A percentile compares a stretch with the other conserved stretches of the same genome.
These are phyloP conservation scores for Osmerus eperlanus DNA, from an alignment of 2,113 vertebrate genomes.

Conservation along the genomic window DNA sequence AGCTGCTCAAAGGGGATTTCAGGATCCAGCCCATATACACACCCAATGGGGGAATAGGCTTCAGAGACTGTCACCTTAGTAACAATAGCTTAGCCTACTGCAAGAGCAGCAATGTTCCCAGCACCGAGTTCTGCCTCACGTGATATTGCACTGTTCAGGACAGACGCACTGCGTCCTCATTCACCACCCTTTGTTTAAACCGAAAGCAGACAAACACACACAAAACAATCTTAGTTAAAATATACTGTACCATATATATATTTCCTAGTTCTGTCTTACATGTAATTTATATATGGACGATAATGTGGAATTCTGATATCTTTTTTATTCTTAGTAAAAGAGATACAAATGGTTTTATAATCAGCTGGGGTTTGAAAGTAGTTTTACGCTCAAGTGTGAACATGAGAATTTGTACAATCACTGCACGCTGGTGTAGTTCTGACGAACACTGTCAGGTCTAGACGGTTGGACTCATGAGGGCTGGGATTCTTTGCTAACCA, in stretches of 20 bases:
- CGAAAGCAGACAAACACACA: slow-evolving; percentile 7
- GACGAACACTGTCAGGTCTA: slow-evolving; percentile 51
- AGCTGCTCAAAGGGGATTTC: slow-evolving; percentile 99
- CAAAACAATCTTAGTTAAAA: slow-evolving; percentile 64
- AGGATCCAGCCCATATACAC: slow-evolving; percentile 98
- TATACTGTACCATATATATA: slow-evolving; percentile 75
- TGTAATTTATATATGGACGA: slow-evolving; percentile 99
- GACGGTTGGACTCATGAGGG: slow-evolving; percentile 53
- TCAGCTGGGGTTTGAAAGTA: slow-evolving; percentile 91
- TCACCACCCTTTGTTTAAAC: slow-evolving; percentile 60
- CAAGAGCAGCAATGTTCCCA: slow-evolving; percentile 94
- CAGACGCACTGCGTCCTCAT: slow-evolving; percentile 6
- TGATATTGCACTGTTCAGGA: slow-evolving; percentile 73
- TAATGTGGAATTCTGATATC: slow-evolving; percentile 96
- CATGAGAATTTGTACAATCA: slow-evolving; percentile 87
- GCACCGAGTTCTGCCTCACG: slow-evolving; percentile 95
- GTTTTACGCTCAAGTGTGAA: slow-evolving; percentile 89
- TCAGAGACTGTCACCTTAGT: slow-evolving; percentile 95
- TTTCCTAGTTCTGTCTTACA: slow-evolving; percentile 76
- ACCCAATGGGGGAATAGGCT: slow-evolving; percentile 95
- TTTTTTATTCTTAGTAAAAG: slow-evolving; percentile 89
- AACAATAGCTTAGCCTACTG: slow-evolving; percentile 96
- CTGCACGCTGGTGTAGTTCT: slow-evolving; percentile 70
- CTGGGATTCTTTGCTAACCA: slow-evolving; percentile 71
- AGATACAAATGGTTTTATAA: slow-evolving; percentile 91